phyloP scores from a whole-genome alignment of 2,113 vertebrate genomes.

The Clinocottus analis region DNA sequence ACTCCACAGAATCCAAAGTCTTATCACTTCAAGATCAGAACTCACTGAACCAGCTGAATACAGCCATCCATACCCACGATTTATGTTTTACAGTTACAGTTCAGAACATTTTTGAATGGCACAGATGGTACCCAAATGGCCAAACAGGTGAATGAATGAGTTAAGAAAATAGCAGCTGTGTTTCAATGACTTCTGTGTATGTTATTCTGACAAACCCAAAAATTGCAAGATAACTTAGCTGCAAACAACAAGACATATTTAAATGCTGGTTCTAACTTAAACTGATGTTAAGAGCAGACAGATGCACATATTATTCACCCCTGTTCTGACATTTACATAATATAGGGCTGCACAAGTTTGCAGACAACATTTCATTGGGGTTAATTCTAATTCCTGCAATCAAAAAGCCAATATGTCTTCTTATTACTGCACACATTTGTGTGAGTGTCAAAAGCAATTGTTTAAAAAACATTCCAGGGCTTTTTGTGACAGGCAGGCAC shows the following conservation, averaged over 20 bases:
- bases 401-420: too few species aligned
- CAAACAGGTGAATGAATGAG: too few species aligned
- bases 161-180: too few species aligned
- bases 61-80: too few species aligned
- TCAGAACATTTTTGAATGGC: too few species aligned
- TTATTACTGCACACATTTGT: too few species aligned
- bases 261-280: not conserved
- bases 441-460: not conserved
- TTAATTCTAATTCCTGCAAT: not conserved
- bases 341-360: not conserved
- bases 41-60: not conserved
- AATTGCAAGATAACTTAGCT: not conserved
- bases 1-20: too few species aligned
- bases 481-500: too few species aligned
- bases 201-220: not conserved
- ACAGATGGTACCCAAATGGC: too few species aligned
- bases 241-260: not conserved
- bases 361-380: not conserved
- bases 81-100: too few species aligned
- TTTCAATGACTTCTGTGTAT: not conserved
- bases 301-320: not conserved
- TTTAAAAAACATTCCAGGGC: not conserved
- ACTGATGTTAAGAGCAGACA: not conserved
- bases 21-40: not conserved
- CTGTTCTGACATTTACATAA: not conserved